Percentiles rank a stretch among this genome's conserved stretches.
phyloP scores from a whole-genome alignment of 2,888 invertebrate genomes.

The Lutraria lutraria region DNA sequence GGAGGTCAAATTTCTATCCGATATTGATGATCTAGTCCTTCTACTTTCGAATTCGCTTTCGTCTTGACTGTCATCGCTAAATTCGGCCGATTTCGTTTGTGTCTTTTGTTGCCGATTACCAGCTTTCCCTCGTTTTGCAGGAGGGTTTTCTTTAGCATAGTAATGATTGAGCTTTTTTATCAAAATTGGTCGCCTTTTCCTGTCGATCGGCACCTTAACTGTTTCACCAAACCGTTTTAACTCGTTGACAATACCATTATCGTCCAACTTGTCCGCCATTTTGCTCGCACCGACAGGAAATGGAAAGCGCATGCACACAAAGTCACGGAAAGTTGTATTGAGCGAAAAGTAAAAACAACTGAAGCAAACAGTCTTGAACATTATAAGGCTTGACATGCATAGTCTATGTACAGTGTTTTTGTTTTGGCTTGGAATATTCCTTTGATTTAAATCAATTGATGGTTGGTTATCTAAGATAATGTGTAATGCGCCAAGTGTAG shows the following conservation, averaged over 20 bases:
- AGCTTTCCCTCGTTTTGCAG: conserved; percentile 59
- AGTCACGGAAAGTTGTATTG: neutral
- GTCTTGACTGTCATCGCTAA: conserved; percentile 73
- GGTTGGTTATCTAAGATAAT: too few species aligned
- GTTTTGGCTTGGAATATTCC: too few species aligned
- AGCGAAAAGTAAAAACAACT: neutral
- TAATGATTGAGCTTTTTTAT: conserved; percentile 82
- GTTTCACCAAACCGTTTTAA: conserved; percentile 79
- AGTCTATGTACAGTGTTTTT: too few species aligned
- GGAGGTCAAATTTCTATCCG: conserved; percentile 34
- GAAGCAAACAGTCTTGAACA: too few species aligned
- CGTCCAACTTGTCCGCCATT: conserved; percentile 82
- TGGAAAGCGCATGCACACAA: neutral
- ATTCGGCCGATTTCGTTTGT: conserved; percentile 60
- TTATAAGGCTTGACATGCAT: too few species aligned
- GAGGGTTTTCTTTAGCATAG: conserved; percentile 74
- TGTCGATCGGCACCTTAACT: conserved; percentile 77
- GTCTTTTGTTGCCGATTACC: conserved; percentile 56
- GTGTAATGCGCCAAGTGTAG: too few species aligned
- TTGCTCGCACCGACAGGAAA: conserved; percentile 64
- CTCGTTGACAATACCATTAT: conserved; percentile 76
- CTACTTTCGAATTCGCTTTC: conserved; percentile 63
- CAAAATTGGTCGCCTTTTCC: conserved; percentile 76
- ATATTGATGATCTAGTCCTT: conserved; percentile 48
- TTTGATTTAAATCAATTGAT: too few species aligned